phyloP scores from a whole-genome alignment of 2,888 invertebrate genomes.

The Ditula angustiorana region DNA sequence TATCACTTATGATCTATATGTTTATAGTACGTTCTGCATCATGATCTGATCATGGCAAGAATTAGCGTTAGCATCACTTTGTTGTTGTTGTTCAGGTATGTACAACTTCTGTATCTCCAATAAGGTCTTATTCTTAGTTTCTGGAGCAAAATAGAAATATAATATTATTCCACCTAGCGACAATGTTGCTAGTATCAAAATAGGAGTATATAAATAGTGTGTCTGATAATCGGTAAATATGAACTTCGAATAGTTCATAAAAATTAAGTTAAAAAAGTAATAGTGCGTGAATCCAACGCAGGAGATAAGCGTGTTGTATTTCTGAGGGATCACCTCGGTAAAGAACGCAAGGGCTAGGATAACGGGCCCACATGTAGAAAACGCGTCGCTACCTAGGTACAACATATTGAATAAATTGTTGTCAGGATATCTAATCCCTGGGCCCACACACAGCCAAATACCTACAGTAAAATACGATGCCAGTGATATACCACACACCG shows the following conservation, averaged over 20 bases:
- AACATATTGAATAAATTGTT: not conserved
- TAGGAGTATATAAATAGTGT: no score
- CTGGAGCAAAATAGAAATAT: slow-evolving; percentile 1
- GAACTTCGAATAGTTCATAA: not conserved
- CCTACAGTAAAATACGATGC: not conserved
- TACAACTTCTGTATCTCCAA: slow-evolving; percentile 3
- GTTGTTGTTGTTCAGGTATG: no score
- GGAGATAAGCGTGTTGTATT: not conserved
- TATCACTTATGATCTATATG: no score
- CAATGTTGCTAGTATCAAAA: not conserved
- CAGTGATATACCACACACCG: not conserved
- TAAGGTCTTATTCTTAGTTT: not conserved
- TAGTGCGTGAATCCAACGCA: not conserved
- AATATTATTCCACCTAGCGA: not conserved
- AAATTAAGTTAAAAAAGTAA: not conserved
- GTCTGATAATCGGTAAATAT: no score
- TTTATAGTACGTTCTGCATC: no score
- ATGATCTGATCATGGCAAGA: not conserved
- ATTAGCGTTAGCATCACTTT: not conserved
- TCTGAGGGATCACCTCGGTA: not conserved
- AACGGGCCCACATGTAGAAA: not conserved
- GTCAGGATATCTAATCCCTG: not conserved
- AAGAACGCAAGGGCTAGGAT: not conserved
- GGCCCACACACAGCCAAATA: not conserved
- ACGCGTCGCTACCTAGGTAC: not conserved